phyloP scores from a whole-genome alignment of 2,113 vertebrate species.

The Eulemur macaco region DNA sequence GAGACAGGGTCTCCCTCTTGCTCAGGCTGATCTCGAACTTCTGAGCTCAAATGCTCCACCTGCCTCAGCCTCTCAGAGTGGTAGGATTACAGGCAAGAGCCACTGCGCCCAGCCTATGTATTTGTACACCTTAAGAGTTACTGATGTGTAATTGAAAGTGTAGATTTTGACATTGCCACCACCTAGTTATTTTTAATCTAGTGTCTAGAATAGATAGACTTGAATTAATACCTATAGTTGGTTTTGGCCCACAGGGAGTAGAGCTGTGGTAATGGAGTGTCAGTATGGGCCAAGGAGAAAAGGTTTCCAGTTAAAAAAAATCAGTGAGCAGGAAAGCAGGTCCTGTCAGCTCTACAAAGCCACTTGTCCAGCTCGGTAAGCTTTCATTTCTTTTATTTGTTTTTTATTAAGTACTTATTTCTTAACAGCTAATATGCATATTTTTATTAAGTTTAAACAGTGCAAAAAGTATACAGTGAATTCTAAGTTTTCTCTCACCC shows the following conservation, averaged over 20 bases:
- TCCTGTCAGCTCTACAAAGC: slow-evolving; percentile 87
- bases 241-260: slow-evolving; percentile 85
- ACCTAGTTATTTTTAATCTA: slow-evolving; percentile 55
- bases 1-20: no score
- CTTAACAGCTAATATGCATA: slow-evolving; percentile 6
- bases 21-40: no score
- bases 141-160: not conserved
- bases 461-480: not conserved
- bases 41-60: no score
- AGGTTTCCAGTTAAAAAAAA: slow-evolving; percentile 88
- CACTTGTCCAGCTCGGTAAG: slow-evolving; percentile 89
- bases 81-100: no score
- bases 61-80: no score
- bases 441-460: slow-evolving; percentile 41
- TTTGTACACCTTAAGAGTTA: slow-evolving; percentile 8
- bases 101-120: not conserved
- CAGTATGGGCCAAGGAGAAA: slow-evolving; percentile 91
- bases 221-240: slow-evolving; percentile 67
- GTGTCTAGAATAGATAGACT: not conserved
- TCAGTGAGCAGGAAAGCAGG: slow-evolving; percentile 82
- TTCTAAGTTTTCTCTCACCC: not conserved
- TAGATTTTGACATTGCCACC: slow-evolving; percentile 43
- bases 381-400: slow-evolving; percentile 40
- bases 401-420: slow-evolving; percentile 26
- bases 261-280: slow-evolving; percentile 93